Percentiles rank a stretch among this genome's conserved stretches.
phyloP scores from a whole-genome alignment of 2,888 invertebrate genomes.

The Itoplectis maculator region DNA sequence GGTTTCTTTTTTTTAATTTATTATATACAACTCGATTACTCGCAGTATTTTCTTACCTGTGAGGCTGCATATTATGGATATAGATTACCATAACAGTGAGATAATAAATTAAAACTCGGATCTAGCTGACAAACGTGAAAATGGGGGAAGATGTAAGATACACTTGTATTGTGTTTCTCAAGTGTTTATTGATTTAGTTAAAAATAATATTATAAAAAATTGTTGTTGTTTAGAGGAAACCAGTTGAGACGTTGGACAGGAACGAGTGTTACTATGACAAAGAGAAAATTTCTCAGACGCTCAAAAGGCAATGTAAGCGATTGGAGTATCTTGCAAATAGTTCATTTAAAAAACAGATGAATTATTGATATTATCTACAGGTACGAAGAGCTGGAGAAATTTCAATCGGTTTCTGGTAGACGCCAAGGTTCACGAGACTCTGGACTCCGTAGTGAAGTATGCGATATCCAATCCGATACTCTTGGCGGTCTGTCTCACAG shows the following conservation, averaged over 20 bases:
- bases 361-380: conserved; percentile 58
- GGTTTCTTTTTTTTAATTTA: not conserved
- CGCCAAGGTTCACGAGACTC: conserved; percentile 66
- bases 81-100: too few species aligned
- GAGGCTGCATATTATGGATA: not conserved
- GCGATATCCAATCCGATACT: conserved; percentile 66
- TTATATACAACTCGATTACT: not conserved
- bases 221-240: conserved; percentile 44
- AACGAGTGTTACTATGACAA: conserved; percentile 41
- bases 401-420: conserved; percentile 66
- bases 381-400: conserved; percentile 60
- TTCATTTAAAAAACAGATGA: not conserved
- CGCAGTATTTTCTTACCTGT: not conserved
- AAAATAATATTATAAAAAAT: too few species aligned
- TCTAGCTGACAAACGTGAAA: not conserved
- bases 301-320: conserved; percentile 58
- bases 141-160: not conserved
- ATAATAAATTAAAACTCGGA: not conserved
- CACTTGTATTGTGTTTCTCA: not conserved
- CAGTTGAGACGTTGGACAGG: conserved; percentile 46
- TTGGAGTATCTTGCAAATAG: not conserved
- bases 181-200: not conserved
- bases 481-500: conserved; percentile 53
- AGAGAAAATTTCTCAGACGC: conserved; percentile 27
- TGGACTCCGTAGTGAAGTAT: conserved; percentile 60